These are phyloP conservation scores for Clavelina lepadiformis DNA, from an alignment of 23 tunicate genomes.

Conservation along the genomic window DNA sequence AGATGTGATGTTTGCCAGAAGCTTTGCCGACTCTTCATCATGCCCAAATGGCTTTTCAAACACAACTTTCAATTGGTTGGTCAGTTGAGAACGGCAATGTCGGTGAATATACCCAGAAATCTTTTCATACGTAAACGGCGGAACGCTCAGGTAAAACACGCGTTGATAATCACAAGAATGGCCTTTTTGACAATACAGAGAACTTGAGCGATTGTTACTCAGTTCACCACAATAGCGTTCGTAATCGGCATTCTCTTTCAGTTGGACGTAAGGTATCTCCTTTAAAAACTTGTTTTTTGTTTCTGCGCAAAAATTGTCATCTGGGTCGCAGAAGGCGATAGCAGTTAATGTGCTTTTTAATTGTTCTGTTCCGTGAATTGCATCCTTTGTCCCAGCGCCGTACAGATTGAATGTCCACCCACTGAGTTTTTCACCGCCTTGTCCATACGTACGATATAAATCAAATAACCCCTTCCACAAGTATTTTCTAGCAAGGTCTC, in stretches of 20 bases:
- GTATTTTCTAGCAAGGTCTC: slow-evolving; percentile 69
- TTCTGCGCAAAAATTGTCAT: slow-evolving; percentile 7
- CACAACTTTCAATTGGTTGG: slow-evolving; percentile 31
- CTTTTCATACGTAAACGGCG: slow-evolving; percentile 54
- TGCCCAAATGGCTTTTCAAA: slow-evolving; percentile 87
- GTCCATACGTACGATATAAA: slow-evolving; percentile 7
- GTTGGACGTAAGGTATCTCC: slow-evolving; percentile 14
- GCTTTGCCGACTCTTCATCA: slow-evolving; percentile 22
- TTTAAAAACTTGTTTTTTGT: slow-evolving; percentile 10
- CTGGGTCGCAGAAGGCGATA: slow-evolving; percentile 8
- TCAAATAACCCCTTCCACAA: slow-evolving; percentile 63
- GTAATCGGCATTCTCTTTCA: slow-evolving; percentile 40
- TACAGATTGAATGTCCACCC: slow-evolving; percentile 17
- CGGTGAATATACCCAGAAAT: slow-evolving; percentile 20
- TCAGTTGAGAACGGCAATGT: slow-evolving; percentile 26
- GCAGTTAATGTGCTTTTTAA: slow-evolving; percentile 11
- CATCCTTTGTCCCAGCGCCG: slow-evolving; percentile 40
- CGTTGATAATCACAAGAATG: slow-evolving; percentile 16
- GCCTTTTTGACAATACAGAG: slow-evolving; percentile 30
- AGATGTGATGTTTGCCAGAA: slow-evolving; percentile 8
- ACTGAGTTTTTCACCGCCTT: not conserved
- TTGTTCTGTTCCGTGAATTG: slow-evolving; percentile 3
- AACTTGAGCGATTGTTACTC: not conserved
- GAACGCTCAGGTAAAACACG: slow-evolving; percentile 66
- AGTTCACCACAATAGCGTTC: slow-evolving; percentile 13